Evolutionary conservation across 2,797 vertebrate species (phyloP).

Genomic region (Hapalemur alaotrensis): DNA sequence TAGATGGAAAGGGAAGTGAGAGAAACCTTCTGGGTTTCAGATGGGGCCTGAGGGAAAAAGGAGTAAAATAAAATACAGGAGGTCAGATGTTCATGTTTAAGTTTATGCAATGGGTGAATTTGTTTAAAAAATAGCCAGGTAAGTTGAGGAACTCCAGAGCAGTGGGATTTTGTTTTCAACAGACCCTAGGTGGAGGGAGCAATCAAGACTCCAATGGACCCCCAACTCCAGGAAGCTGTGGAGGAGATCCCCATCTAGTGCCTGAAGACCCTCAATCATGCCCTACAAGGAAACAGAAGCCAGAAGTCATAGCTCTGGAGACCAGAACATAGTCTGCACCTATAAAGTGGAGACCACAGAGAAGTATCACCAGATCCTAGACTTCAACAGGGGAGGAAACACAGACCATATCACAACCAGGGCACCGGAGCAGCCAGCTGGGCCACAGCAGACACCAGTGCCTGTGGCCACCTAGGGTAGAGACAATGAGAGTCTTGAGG

Average conservation of each 20-base stretch:
- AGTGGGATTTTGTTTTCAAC: neutral
- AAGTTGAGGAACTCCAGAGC: neutral
- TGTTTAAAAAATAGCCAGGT: neutral
- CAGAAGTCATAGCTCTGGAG: neutral
- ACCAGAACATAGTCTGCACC: neutral
- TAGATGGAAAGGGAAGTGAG: neutral
- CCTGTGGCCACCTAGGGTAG: fast-evolving
- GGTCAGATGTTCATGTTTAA: neutral
- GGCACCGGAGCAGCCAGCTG: neutral
- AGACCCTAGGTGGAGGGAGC: neutral
- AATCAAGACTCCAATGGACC: neutral
- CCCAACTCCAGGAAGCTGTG: neutral
- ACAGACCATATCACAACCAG: neutral
- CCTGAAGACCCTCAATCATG: neutral
- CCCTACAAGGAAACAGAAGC: neutral
- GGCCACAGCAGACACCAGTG: neutral
- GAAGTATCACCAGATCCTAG: neutral
- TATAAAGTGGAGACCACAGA: neutral
- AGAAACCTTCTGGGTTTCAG: neutral
- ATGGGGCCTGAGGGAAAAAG: neutral
- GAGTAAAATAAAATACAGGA: neutral
- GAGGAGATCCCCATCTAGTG: neutral
- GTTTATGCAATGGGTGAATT: neutral
- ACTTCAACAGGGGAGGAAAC: neutral
- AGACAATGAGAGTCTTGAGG: neutral